A percentile compares a stretch with the other conserved stretches of the same genome.
These are phyloP conservation scores for Acronicta alni DNA, from an alignment of 2,888 invertebrate species.

Conservation along the genomic window DNA sequence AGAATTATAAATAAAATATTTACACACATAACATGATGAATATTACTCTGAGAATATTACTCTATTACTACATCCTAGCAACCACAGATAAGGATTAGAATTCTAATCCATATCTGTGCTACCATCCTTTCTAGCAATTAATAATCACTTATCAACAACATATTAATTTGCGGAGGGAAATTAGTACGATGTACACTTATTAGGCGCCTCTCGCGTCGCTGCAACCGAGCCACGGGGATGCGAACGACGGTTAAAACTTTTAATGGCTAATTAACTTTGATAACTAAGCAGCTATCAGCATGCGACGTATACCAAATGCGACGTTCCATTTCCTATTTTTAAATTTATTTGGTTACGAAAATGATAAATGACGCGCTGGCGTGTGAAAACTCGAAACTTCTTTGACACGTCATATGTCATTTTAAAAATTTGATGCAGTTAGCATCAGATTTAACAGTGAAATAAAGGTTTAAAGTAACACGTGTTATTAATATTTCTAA, in stretches of 20 bases:
- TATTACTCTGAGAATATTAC: too few species aligned
- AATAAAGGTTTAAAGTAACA: not conserved
- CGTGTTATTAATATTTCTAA: too few species aligned
- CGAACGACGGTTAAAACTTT: slow-evolving; percentile 67
- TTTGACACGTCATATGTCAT: too few species aligned
- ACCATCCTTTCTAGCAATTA: slow-evolving; percentile 11
- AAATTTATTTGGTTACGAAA: slow-evolving; percentile 52
- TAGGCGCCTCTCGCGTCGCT: slow-evolving; percentile 14
- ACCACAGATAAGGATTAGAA: too few species aligned
- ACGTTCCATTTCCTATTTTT: slow-evolving; percentile 65
- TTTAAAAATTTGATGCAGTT: not conserved
- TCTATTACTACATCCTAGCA: too few species aligned
- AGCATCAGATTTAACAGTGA: not conserved
- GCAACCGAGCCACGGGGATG: slow-evolving; percentile 42
- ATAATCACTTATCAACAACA: slow-evolving; percentile 18
- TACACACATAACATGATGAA: too few species aligned
- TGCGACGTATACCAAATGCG: slow-evolving; percentile 37
- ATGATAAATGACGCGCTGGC: slow-evolving; percentile 24
- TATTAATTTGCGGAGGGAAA: slow-evolving; percentile 29
- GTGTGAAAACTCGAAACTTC: slow-evolving; percentile 13
- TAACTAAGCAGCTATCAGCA: slow-evolving; percentile 58
- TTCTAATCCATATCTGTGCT: too few species aligned
- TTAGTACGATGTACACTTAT: slow-evolving; percentile 35
- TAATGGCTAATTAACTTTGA: slow-evolving; percentile 73
- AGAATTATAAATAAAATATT: too few species aligned